phyloP scores from a whole-genome alignment of 1,140 invertebrate genomes.

The Drosophila repleta region DNA sequence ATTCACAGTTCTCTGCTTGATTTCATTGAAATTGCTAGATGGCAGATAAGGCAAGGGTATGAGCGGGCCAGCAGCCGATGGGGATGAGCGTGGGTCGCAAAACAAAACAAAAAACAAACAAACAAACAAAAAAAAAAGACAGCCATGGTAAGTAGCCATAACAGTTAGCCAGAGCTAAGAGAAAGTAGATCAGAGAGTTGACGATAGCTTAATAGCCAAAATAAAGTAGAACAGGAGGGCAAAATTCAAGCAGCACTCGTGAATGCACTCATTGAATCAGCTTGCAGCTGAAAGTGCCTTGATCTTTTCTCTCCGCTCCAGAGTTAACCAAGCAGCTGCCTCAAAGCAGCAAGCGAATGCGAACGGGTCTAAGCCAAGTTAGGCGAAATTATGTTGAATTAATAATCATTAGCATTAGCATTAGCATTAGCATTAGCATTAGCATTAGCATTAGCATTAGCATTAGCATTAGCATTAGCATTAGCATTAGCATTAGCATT shows the following conservation, averaged over 20 bases:
- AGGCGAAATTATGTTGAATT: too few species aligned
- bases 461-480: background rate
- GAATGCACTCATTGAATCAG: conserved; percentile 27
- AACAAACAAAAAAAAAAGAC: too few species aligned
- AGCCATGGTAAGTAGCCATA: conserved; percentile 33
- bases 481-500: background rate
- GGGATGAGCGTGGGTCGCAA: background rate
- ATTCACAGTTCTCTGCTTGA: conserved; percentile 38
- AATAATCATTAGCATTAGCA: background rate
- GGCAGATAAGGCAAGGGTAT: conserved; percentile 15
- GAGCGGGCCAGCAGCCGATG: background rate
- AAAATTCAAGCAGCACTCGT: conserved; percentile 11
- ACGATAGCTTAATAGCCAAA: conserved; percentile 18
- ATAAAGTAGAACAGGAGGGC: conserved; percentile 2
- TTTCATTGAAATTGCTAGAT: conserved; percentile 48
- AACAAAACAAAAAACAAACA: background rate
- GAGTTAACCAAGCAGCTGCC: background rate
- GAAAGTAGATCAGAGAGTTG: conserved; percentile 17
- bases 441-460: too few species aligned
- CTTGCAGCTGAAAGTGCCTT: conserved; percentile 8
- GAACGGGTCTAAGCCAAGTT: background rate
- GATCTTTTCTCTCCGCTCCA: background rate
- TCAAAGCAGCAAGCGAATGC: background rate
- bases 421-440: too few species aligned
- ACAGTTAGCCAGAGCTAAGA: conserved; percentile 35